Evolutionary conservation across 2,113 vertebrate genomes (phyloP), one percentile per base, ranked within the genome.

Genomic region (Cheilinus undulatus): DNA sequence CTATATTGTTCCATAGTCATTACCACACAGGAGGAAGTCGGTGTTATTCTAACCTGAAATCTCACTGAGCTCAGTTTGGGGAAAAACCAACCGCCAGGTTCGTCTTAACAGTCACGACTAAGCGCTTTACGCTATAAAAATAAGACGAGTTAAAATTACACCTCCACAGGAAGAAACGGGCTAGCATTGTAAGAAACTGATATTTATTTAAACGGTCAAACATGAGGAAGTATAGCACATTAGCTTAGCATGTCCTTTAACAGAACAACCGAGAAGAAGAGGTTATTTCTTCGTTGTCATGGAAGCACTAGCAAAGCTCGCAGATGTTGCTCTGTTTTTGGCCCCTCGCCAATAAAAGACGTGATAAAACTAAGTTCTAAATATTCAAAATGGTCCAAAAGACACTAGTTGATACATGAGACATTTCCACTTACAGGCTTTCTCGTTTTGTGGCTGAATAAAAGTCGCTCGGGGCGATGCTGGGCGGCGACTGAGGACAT

Each of bases 351-450:
- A 64, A 51, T 7, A 4, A 24, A 56, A 36, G 12, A 48, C 20
- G 1, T 23, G 28, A n/a, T 9, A n/a, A n/a, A 45, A 45, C 42
- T 9, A n/a, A 45, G 17, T n/a, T 17, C 7, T 9, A 5, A 52
- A 8, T 8, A 14, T n/a, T 56, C 13, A 3, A 27, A 64, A 40
- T 28, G 14, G 10, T 40, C 15, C 1, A 0, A 3, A 62, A 71
- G 54, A 26, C 10, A 45, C 0, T 7, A 1, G 1, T 14, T 15
- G 49, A 70, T 0, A 56, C n/a, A 61, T 64, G 3, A 73, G 4
- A 43, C 43, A 10, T 56, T 22, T 54, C 20, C 80, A 91, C 90
- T 90, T 86, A 91, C 90, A 80, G 69, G 57, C 45, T 42, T 70
- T 61, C 42, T 73, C 43, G 60, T 7, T 72, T 50, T 36, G 32